Evolutionary conservation across 1,140 invertebrate species (phyloP), one percentile per base, ranked within the genome.

Genomic region (Pogonomyrmex barbatus): DNA sequence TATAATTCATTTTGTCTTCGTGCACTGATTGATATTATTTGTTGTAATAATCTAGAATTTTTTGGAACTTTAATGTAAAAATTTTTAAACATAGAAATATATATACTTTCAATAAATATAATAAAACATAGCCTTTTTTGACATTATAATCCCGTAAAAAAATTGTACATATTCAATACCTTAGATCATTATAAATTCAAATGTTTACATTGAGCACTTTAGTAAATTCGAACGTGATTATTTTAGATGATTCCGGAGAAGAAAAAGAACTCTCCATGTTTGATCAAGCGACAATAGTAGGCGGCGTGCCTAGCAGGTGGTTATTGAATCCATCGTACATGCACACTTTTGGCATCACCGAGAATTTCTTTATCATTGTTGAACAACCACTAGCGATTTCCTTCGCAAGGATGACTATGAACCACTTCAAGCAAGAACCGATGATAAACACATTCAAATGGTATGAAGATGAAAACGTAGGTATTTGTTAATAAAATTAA

Each of bases 301-400:
- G 96, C 6, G 95, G 95, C 2, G 90, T 98, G 79, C 97, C 97
- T 1, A 96, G 97, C 8, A 95, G 97, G 79, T 98, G 97, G 97
- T 94, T 96, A 3, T 91, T 98, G 4, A 96, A 98, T 94, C 97
- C 98, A 0, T 96, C 97, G 0, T 99, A 99, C 85, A 98, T 98
- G 97, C 98, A 99, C 91, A 97, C 97, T 10, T 99, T 98, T 95
- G 97, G 97, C 17, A 96, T 98, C 42, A 98, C 98, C 0, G 96
- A 98, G 45, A 97, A 98, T 91, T 98, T 97, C 93, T 98, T 97
- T 92, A 96, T 98, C 42, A 96, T 98, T 73, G 96, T 98, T 8
- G 98, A 98, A 92, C 98, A 98, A 93, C 97, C 98, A 0, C 87
- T 98, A 39, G 95, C 96, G 8, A 93, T 98, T n/a, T 97, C 97